Conservation (phyloP, 2,797 vertebrate species). For the Champsocephalus gunnari region DNA sequence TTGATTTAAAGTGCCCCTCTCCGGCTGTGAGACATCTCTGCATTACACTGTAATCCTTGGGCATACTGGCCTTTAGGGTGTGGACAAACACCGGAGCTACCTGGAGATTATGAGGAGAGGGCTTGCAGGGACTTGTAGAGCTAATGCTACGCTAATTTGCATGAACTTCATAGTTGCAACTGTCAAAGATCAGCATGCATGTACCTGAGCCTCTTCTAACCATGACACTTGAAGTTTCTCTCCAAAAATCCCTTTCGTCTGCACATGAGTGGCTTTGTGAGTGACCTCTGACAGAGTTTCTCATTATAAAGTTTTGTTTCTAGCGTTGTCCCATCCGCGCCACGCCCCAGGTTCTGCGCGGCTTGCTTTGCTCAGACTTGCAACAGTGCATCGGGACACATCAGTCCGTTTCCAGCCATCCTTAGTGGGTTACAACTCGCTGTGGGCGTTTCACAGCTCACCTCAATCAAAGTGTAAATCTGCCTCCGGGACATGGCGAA, state of each 20-base stretch:
- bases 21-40: slow-evolving; percentile 15
- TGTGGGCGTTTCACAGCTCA: slow-evolving; percentile 17
- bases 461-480: slow-evolving; percentile 41
- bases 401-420: not conserved
- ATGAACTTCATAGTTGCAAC: slow-evolving; percentile 70
- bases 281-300: slow-evolving; percentile 18
- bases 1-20: slow-evolving; percentile 22
- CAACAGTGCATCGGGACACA: slow-evolving; percentile 14
- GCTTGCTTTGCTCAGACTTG: slow-evolving; percentile 55
- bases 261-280: slow-evolving; percentile 13
- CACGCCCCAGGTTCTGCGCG: slow-evolving; percentile 34
- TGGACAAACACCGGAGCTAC: slow-evolving; percentile 70
- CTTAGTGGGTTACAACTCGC: slow-evolving; percentile 7
- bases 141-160: slow-evolving; percentile 64
- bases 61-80: slow-evolving; percentile 70
- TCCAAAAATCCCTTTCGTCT: not conserved
- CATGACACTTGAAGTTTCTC: not conserved
- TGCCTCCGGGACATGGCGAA: not conserved
- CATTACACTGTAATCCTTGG: slow-evolving; percentile 51
- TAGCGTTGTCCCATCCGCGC: not conserved
- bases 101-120: slow-evolving; percentile 61
- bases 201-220: not conserved
- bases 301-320: slow-evolving; percentile 17
- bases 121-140: slow-evolving; percentile 75
- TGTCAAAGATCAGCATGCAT: slow-evolving; percentile 52